Base-by-base conservation (phyloP, 2,797 vertebrate genomes). In the Rhinatrema bivittatum region DNA sequence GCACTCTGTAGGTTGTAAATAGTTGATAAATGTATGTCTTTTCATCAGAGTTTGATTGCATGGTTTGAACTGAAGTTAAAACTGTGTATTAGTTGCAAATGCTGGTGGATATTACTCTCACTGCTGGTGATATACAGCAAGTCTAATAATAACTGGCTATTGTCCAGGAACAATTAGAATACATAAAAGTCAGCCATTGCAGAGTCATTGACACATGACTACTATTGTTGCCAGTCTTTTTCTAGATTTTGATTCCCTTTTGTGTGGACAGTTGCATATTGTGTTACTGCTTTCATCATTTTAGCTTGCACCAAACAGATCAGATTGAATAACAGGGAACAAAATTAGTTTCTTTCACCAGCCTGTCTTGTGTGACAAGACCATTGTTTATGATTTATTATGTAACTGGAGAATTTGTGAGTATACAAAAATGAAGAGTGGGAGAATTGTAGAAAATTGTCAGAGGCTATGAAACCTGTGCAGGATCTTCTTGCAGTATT, bases 61-160 rank as follows among this genome's bases (percentile, higher is more conserved):
- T n/a, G n/a, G n/a, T n/a, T n/a, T n/a, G n/a, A n/a, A n/a, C n/a
- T n/a, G n/a, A n/a, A n/a, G n/a, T n/a, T n/a, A n/a, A n/a, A n/a
- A n/a, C n/a, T n/a, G n/a, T n/a, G n/a, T n/a, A n/a, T n/a, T n/a
- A n/a, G n/a, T n/a, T n/a, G n/a, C n/a, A n/a, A n/a, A n/a, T n/a
- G n/a, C n/a, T n/a, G n/a, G n/a, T n/a, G n/a, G n/a, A n/a, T n/a
- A n/a, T n/a, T n/a, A n/a, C n/a, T n/a, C n/a, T n/a, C n/a, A n/a
- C n/a, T n/a, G n/a, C n/a, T n/a, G n/a, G n/a, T n/a, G n/a, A n/a
- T n/a, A n/a, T n/a, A n/a, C n/a, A n/a, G n/a, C n/a, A n/a, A n/a
- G n/a, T n/a, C n/a, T n/a, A n/a, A 7, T 38, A 32, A 16, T 62
- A 75, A 69, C 67, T 70, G 69, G 46, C 22, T 9, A 55, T 63